Conservation (phyloP, 2,888 invertebrate genomes). For the Oscheius sp. region DNA sequence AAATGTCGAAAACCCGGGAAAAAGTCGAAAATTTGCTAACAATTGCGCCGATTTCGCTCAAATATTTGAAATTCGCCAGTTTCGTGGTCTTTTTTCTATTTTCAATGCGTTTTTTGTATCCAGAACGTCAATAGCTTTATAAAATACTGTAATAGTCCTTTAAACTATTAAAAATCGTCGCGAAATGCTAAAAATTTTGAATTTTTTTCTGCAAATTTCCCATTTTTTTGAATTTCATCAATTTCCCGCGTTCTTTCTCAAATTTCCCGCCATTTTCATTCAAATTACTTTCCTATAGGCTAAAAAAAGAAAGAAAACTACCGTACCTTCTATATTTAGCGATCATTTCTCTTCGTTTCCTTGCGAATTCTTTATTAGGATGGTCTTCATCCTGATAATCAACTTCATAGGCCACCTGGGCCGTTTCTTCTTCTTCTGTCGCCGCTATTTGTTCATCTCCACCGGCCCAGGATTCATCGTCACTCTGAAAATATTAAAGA, state of each 20-base stretch:
- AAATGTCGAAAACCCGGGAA: too few relatives aligned
- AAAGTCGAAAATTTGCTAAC: too few relatives aligned
- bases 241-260: not conserved
- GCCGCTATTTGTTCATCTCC: slow-evolving; percentile 37
- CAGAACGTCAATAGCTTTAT: too few relatives aligned
- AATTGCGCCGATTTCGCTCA: too few relatives aligned
- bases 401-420: slow-evolving; percentile 31
- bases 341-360: slow-evolving; percentile 50
- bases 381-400: slow-evolving; percentile 7
- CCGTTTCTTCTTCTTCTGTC: slow-evolving; percentile 39
- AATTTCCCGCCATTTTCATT: not conserved
- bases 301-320: not conserved
- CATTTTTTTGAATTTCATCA: not conserved
- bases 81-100: too few relatives aligned
- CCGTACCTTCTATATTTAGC: slow-evolving; percentile 49
- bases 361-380: slow-evolving; percentile 40
- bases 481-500: slow-evolving; percentile 42
- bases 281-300: too few relatives aligned
- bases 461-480: slow-evolving; percentile 43
- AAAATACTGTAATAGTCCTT: too few relatives aligned
- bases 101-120: too few relatives aligned
- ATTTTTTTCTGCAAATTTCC: too few relatives aligned
- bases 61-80: too few relatives aligned
- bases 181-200: too few relatives aligned
- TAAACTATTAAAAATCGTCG: too few relatives aligned